A percentile compares a stretch with the other conserved stretches of the same genome.
Conservation (phyloP, 2,113 vertebrate genomes). For the Pteruthius melanotis region DNA sequence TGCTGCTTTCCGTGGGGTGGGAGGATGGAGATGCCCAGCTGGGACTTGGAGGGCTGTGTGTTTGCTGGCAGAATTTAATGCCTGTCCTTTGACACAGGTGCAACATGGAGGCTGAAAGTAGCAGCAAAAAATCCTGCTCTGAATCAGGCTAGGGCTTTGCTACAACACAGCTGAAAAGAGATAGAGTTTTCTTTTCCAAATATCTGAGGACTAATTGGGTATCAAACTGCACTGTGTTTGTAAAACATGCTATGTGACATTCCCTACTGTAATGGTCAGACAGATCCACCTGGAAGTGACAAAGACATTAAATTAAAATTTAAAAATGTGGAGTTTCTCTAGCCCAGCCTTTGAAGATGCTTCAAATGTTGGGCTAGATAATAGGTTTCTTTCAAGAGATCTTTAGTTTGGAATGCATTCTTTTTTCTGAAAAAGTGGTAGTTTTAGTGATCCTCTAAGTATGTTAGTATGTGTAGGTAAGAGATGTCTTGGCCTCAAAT, state of each 20-base stretch:
- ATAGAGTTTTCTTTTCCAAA: neutral
- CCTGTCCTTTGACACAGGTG: neutral
- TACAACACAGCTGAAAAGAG: neutral
- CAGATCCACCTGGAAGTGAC: neutral
- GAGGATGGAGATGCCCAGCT: neutral
- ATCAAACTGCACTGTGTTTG: neutral
- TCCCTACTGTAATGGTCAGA: neutral
- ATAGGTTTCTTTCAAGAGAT: neutral
- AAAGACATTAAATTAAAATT: neutral
- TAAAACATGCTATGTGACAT: neutral
- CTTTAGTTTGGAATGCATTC: neutral
- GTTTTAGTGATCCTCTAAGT: neutral
- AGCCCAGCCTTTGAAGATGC: neutral
- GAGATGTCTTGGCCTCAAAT: neutral
- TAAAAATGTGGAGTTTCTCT: neutral
- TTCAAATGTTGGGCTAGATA: neutral
- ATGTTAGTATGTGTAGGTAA: neutral
- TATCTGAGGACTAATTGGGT: neutral
- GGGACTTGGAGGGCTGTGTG: neutral
- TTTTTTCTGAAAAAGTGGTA: neutral
- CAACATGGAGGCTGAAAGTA: neutral
- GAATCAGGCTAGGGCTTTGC: neutral
- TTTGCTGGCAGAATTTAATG: neutral
- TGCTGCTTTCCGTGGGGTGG: neutral
- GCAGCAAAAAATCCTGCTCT: neutral